phyloP scores from a whole-genome alignment of 37 sponge, comb jelly and placozoan species.

The Petrosia ficiformis region DNA sequence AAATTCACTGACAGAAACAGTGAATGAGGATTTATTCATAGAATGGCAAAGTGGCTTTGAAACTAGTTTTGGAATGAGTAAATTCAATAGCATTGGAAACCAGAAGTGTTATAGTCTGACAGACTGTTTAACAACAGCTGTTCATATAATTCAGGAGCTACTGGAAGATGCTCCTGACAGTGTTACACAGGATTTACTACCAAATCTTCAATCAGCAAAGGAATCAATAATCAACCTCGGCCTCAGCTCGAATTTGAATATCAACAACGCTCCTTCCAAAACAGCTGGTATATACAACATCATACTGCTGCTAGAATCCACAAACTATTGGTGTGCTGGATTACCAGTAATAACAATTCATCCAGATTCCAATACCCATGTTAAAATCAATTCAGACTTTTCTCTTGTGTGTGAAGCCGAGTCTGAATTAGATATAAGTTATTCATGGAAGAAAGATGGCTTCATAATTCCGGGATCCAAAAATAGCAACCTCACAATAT shows the following conservation, averaged over 20 bases:
- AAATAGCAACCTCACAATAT: neutral
- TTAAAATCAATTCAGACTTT: neutral
- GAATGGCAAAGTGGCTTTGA: no score
- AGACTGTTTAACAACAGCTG: constrained; percentile 15
- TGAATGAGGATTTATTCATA: no score
- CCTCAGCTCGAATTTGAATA: neutral
- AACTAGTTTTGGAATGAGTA: no score
- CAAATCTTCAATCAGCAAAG: neutral
- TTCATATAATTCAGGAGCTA: neutral
- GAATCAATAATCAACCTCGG: neutral
- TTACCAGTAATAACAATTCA: constrained; percentile 14
- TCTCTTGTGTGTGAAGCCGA: constrained; percentile 7
- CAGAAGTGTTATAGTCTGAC: constrained; percentile 18
- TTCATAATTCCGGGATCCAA: constrained; percentile 6
- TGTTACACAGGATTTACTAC: neutral
- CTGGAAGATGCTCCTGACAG: neutral
- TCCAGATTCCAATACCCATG: neutral
- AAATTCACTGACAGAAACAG: neutral
- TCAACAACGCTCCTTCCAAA: neutral
- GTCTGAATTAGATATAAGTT: neutral
- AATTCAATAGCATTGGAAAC: neutral
- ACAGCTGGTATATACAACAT: neutral
- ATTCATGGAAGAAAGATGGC: constrained; percentile 29
- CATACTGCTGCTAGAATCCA: neutral
- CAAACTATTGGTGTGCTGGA: constrained; percentile 26